phyloP scores from a whole-genome alignment of 2,113 vertebrate genomes.

The Ceratotherium simum region DNA sequence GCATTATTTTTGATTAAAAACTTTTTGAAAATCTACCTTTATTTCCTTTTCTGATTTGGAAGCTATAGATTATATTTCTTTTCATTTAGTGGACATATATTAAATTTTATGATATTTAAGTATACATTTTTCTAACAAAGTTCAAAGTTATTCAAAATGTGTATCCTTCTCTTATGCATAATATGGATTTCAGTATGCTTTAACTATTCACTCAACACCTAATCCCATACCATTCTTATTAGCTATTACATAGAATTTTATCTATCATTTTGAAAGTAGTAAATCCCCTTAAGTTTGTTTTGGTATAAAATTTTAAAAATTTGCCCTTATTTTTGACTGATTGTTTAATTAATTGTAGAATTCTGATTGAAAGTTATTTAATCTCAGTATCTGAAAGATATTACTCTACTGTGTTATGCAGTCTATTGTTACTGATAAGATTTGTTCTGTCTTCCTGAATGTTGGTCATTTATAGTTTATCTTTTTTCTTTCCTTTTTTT shows the following conservation, averaged over 20 bases:
- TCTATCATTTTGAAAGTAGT: conserved; percentile 14
- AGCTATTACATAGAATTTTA: background rate
- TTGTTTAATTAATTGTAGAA: background rate
- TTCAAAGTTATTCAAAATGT: background rate
- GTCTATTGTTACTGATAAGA: background rate
- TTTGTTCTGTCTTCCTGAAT: conserved; percentile 10
- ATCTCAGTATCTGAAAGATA: background rate
- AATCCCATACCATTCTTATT: background rate
- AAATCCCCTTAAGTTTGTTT: background rate
- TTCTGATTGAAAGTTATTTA: background rate
- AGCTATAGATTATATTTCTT: background rate
- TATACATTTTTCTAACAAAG: background rate
- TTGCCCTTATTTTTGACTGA: background rate
- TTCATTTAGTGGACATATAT: background rate
- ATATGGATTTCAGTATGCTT: background rate
- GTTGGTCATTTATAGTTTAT: background rate
- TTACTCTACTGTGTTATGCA: background rate
- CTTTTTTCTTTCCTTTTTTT: background rate
- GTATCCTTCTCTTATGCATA: background rate
- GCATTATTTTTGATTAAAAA: background rate
- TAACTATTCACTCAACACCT: background rate
- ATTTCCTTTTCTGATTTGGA: background rate
- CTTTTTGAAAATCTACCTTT: background rate
- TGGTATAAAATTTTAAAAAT: background rate
- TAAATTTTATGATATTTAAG: background rate